phyloP scores from a whole-genome alignment of 2,113 vertebrate species.

The Ctenodactylus gundi region DNA sequence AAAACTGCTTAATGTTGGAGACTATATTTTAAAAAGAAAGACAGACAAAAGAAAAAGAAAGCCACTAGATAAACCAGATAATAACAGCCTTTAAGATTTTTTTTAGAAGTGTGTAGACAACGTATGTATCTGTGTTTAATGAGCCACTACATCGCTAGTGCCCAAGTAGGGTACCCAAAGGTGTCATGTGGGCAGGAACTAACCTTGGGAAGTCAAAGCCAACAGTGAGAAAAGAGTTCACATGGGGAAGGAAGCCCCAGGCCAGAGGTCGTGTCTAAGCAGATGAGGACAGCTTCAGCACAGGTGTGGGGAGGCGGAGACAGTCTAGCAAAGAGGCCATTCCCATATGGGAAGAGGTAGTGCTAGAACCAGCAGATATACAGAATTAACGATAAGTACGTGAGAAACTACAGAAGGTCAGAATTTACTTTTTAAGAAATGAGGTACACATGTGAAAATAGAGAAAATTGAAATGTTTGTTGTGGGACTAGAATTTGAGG shows the following conservation, averaged over 20 bases:
- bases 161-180: background rate
- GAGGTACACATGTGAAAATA: background rate
- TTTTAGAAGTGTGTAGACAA: too few relatives aligned
- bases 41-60: background rate
- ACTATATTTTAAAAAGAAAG: background rate
- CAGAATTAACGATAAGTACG: background rate
- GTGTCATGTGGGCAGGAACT: too few relatives aligned
- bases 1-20: background rate
- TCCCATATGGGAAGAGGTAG: rapidly evolving
- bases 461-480: background rate
- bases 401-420: background rate
- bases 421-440: background rate
- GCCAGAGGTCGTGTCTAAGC: background rate
- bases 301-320: too few relatives aligned
- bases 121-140: too few relatives aligned
- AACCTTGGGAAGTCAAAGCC: background rate
- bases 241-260: rapidly evolving
- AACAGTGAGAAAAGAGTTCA: background rate
- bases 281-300: background rate
- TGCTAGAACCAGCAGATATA: background rate
- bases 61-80: background rate
- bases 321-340: background rate
- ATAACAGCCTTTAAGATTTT: background rate
- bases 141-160: background rate
- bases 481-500: background rate